Percentiles rank a stretch among this genome's conserved stretches.
phyloP scores from a whole-genome alignment of 2,888 invertebrate genomes.

The Heliconius aoede region DNA sequence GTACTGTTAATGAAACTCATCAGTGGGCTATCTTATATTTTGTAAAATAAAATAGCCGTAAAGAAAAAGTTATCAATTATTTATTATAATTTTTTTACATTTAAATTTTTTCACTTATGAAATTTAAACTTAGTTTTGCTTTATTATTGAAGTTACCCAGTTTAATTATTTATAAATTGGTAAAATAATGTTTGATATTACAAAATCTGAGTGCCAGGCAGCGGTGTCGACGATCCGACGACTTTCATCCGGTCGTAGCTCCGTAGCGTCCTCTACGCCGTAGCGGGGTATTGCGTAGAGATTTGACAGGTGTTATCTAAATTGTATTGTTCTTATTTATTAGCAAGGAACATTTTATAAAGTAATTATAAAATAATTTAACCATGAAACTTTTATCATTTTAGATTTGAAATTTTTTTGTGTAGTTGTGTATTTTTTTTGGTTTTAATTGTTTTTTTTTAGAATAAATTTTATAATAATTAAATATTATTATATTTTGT shows the following conservation, averaged over 20 bases:
- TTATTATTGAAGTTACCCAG: neutral
- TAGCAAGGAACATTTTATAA: neutral
- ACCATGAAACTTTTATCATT: neutral
- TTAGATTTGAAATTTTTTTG: neutral
- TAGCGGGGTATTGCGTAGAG: slow-evolving; percentile 38
- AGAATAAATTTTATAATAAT: neutral
- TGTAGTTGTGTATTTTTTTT: no score
- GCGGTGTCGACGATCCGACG: slow-evolving; percentile 43
- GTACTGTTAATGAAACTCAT: no score
- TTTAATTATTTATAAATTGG: neutral
- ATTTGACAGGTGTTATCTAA: slow-evolving; percentile 20
- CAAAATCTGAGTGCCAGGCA: slow-evolving; percentile 13
- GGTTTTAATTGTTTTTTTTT: no score
- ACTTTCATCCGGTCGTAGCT: slow-evolving; percentile 51
- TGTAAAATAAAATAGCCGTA: no score
- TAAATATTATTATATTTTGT: neutral
- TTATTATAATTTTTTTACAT: neutral
- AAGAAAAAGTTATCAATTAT: no score
- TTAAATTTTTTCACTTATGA: neutral
- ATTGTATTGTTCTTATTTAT: neutral
- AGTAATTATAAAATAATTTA: neutral
- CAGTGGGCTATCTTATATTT: no score
- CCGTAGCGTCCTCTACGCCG: slow-evolving; percentile 56
- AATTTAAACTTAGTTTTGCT: neutral
- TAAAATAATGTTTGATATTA: slow-evolving; percentile 1